phyloP scores from a whole-genome alignment of 2,888 invertebrate species.

The Glomeris marginata region DNA sequence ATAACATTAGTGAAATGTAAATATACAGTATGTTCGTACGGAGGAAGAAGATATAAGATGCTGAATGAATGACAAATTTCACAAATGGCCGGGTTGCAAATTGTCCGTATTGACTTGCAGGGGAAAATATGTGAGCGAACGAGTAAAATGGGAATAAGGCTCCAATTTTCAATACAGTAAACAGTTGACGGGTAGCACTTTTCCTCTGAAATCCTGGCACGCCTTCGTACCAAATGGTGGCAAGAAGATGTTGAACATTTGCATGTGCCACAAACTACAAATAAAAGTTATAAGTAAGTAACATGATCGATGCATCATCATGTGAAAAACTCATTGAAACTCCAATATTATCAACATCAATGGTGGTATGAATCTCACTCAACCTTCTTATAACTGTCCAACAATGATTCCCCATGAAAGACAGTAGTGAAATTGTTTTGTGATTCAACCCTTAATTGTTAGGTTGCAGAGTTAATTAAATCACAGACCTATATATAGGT shows the following conservation, averaged over 20 bases:
- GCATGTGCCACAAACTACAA: conserved; percentile 39
- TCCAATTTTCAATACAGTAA: conserved; percentile 1
- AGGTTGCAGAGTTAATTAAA: too few species aligned
- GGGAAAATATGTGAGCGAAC: not conserved
- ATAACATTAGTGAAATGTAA: not conserved
- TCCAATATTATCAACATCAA: too few species aligned
- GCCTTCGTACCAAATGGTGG: conserved; percentile 34
- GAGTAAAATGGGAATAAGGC: conserved; percentile 3
- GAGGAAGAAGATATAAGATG: conserved; percentile 37
- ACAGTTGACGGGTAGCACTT: conserved; percentile 1
- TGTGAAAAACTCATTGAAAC: too few species aligned
- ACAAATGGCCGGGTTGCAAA: conserved; percentile 38
- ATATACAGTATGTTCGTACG: conserved; percentile 26
- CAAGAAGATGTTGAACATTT: conserved; percentile 38
- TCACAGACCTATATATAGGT: too few species aligned
- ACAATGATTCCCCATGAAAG: too few species aligned
- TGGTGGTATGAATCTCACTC: too few species aligned
- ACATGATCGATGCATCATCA: too few species aligned
- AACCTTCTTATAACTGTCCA: too few species aligned
- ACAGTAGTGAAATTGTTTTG: too few species aligned
- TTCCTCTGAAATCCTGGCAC: conserved; percentile 11
- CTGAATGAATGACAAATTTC: conserved; percentile 38
- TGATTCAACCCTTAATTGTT: too few species aligned
- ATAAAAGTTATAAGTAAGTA: not conserved
- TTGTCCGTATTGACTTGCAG: conserved; percentile 24